A percentile compares a stretch with the other conserved stretches of the same genome.
Conservation (phyloP, 2,113 vertebrate genomes). For the Rhinopomastus cyanomelas region DNA sequence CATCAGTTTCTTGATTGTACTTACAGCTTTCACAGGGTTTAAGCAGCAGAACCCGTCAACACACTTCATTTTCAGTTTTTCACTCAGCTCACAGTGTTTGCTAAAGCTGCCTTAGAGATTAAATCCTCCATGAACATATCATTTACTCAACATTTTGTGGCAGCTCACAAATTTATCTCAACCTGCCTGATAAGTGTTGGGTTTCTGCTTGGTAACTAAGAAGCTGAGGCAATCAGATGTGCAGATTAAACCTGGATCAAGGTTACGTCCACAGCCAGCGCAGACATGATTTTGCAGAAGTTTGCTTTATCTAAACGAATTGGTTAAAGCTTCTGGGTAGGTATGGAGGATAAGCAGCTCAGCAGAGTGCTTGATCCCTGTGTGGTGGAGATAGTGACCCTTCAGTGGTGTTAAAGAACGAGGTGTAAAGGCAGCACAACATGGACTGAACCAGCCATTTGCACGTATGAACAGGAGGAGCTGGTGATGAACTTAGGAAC, state of each 20-base stretch:
- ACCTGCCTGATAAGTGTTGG: neutral
- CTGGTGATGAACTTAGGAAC: neutral
- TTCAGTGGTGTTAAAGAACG: neutral
- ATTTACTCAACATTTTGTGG: neutral
- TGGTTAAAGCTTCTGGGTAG: neutral
- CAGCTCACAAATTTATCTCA: neutral
- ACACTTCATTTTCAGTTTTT: neutral
- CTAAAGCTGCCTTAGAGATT: neutral
- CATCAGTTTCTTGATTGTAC: neutral
- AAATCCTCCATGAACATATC: neutral
- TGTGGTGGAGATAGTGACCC: neutral
- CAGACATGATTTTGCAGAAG: neutral
- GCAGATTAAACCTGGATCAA: neutral
- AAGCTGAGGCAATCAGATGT: neutral
- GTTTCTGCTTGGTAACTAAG: neutral
- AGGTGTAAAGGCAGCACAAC: neutral
- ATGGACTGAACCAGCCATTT: neutral
- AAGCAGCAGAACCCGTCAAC: neutral
- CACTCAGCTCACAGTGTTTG: neutral
- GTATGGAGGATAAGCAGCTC: neutral
- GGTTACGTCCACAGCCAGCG: neutral
- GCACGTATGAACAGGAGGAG: neutral
- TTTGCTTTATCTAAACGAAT: rapidly evolving
- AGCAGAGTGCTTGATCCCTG: neutral
- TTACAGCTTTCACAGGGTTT: neutral